phyloP scores from a whole-genome alignment of 2,888 invertebrate species.

The Cordilura impudica region DNA sequence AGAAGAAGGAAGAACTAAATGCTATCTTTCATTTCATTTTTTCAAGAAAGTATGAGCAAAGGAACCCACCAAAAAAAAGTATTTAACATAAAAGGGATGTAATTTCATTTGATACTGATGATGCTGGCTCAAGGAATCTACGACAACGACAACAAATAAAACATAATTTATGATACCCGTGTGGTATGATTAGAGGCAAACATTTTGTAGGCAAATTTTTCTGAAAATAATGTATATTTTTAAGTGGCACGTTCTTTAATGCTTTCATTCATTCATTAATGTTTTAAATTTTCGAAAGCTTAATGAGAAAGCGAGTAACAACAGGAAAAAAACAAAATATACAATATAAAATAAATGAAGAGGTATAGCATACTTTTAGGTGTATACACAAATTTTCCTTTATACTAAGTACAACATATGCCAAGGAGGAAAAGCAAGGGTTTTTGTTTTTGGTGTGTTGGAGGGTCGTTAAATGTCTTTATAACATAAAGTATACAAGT shows the following conservation, averaged over 20 bases:
- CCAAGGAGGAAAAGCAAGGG: conserved; percentile 37
- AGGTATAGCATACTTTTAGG: conserved; percentile 29
- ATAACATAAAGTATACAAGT: conserved; percentile 13
- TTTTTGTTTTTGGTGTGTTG: neutral
- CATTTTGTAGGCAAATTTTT: conserved; percentile 27
- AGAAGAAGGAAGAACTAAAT: neutral
- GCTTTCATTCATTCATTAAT: conserved; percentile 7
- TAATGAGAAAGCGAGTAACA: conserved; percentile 26
- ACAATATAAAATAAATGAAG: neutral
- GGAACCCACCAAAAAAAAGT: conserved; percentile 32
- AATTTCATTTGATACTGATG: conserved; percentile 50
- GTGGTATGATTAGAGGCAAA: conserved; percentile 53
- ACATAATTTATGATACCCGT: conserved; percentile 57
- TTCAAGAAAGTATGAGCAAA: conserved; percentile 23
- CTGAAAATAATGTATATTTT: neutral
- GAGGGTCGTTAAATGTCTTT: neutral
- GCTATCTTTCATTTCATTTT: conserved; percentile 38
- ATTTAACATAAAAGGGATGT: conserved; percentile 60
- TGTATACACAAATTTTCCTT: neutral
- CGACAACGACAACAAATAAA: conserved; percentile 12
- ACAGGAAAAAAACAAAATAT: neutral
- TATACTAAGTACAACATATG: conserved; percentile 28
- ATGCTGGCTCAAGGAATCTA: conserved; percentile 16
- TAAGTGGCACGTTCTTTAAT: conserved; percentile 32
- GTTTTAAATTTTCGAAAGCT: conserved; percentile 37